Evolutionary conservation across 2,113 vertebrate species (phyloP).

Genomic region (Sula dactylatra): DNA sequence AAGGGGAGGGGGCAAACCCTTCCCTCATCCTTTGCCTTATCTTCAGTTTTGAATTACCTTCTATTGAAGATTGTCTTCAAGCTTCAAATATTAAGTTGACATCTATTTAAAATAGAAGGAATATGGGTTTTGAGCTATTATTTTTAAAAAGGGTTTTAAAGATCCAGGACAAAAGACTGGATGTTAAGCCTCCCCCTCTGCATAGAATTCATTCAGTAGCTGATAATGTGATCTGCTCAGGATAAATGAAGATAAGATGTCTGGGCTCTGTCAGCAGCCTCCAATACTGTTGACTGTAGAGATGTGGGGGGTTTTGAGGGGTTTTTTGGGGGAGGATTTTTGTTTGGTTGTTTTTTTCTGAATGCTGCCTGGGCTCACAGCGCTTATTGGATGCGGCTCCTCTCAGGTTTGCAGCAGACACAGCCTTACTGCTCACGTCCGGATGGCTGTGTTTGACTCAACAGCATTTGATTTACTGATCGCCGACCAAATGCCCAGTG

Average conservation of each 20-base stretch:
- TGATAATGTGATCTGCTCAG: background rate
- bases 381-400: accelerated
- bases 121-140: background rate
- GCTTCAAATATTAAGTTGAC: background rate
- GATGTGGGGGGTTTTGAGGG: background rate
- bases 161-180: background rate
- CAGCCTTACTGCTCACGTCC: accelerated
- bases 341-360: too few species aligned
- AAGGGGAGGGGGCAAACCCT: background rate
- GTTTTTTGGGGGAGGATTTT: too few species aligned
- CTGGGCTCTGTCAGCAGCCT: background rate
- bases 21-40: background rate
- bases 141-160: background rate
- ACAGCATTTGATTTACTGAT: accelerated
- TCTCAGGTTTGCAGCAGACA: accelerated
- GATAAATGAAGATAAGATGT: background rate
- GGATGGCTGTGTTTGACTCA: accelerated
- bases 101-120: background rate
- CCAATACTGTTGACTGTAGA: accelerated
- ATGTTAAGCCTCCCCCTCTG: background rate
- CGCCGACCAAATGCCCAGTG: accelerated
- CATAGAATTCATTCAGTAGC: background rate
- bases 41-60: background rate
- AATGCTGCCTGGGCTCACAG: background rate
- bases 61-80: background rate